These are phyloP conservation scores for Drosophila niveifrons DNA, from an alignment of 2,888 invertebrate genomes.

Conservation along the genomic window DNA sequence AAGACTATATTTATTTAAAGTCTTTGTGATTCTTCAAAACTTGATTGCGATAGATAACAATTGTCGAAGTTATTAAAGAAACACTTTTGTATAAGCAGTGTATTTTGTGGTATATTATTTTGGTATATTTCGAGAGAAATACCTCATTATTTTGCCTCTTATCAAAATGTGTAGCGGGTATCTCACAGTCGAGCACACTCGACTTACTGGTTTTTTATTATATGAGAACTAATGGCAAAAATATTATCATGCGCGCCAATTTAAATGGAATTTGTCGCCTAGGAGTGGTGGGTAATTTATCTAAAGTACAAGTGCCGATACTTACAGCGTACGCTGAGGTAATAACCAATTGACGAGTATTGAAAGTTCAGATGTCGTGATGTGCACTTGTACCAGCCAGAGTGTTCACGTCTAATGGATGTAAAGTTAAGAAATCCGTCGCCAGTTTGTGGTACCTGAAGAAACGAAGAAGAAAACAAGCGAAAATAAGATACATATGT, in stretches of 20 bases:
- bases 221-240: conserved; percentile 75
- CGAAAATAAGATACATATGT: conserved; percentile 32
- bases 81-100: too few relatives aligned
- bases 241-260: conserved; percentile 76
- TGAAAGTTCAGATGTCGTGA: conserved; percentile 93
- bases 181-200: neutral
- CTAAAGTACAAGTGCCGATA: conserved; percentile 77
- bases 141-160: too few relatives aligned
- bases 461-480: conserved; percentile 22
- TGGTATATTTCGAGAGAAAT: too few relatives aligned
- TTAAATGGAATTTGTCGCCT: conserved; percentile 80
- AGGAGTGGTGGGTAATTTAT: conserved; percentile 51
- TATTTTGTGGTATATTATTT: too few relatives aligned
- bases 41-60: too few relatives aligned
- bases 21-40: too few relatives aligned
- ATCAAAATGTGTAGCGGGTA: too few relatives aligned
- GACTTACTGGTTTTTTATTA: conserved; percentile 48
- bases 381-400: conserved; percentile 97
- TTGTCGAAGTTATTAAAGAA: too few relatives aligned
- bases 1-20: too few relatives aligned
- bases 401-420: conserved; percentile 91
- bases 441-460: conserved; percentile 88
- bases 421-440: conserved; percentile 95
- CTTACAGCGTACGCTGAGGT: conserved; percentile 95
- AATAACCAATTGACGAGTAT: conserved; percentile 96